Evolutionary conservation across 2,113 vertebrate genomes (phyloP).

Genomic region (Rhadina sibilatrix): DNA sequence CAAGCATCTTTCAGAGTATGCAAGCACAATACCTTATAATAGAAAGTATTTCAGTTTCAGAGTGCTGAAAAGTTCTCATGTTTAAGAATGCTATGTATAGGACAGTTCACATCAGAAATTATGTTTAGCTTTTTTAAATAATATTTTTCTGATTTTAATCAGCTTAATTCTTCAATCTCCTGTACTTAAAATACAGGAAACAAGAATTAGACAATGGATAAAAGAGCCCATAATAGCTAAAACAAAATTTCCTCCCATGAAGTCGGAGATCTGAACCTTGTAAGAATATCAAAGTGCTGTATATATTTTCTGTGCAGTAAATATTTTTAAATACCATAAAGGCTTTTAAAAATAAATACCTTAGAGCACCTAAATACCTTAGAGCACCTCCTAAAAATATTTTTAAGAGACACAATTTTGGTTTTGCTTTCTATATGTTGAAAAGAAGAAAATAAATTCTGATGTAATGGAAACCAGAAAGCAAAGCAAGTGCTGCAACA

Average conservation of each 20-base stretch:
- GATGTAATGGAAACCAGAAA: not conserved
- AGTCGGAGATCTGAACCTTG: not conserved
- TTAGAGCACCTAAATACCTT: conserved; percentile 11
- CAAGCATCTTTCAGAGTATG: not conserved
- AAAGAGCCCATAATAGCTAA: conserved; percentile 27
- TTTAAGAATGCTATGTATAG: not conserved
- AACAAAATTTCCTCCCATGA: conserved; percentile 15
- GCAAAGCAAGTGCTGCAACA: not conserved
- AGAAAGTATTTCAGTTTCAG: not conserved
- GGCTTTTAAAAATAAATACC: conserved; percentile 41
- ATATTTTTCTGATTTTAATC: not conserved
- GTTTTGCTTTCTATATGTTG: not conserved
- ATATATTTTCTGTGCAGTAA: conserved; percentile 33
- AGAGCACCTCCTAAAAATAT: not conserved
- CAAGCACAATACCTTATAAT: not conserved
- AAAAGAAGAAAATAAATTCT: not conserved
- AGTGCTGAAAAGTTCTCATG: not conserved
- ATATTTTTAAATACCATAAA: conserved; percentile 23
- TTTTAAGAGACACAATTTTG: not conserved
- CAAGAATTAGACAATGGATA: conserved; percentile 45
- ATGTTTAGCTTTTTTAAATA: not conserved
- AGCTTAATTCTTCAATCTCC: not conserved
- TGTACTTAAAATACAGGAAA: conserved; percentile 46
- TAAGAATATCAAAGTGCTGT: conserved; percentile 26
- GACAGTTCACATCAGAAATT: not conserved